Base-by-base conservation (phyloP, 2,888 invertebrate genomes). In the Scaptomyza reducta region DNA sequence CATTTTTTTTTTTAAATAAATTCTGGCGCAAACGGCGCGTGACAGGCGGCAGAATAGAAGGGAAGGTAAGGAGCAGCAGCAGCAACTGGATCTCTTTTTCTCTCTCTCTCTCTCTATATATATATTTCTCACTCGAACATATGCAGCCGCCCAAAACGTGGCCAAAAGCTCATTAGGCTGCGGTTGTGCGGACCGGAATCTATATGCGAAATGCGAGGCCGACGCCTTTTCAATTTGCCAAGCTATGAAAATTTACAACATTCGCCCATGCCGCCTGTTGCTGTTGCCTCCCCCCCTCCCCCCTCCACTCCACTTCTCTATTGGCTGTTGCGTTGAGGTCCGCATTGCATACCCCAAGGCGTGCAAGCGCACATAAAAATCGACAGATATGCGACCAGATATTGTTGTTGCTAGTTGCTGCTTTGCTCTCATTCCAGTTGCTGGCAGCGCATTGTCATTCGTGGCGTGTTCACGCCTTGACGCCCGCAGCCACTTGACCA, bases 301-400 rank as follows among this genome's bases (percentile, higher is more conserved):
- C 33, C n/a, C 14, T 9, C 41, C 2, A 22, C 22, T 4, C 22
- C 22, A 3, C 22, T 22, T 22, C 11, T 18, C 14, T 3, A 14
- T 47, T 25, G 31, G 27, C 1, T 27, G 40, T 3, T 13, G 27
- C 38, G 5, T 11, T 3, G 33, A 11, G 27, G 27, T n/a, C 63
- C 38, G 77, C 83, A 82, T 88, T 89, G 90, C 89, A 84, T 90
- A 90, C 70, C 90, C 90, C 66, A 62, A 80, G 90, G 90, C 76
- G 77, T 85, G 77, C 76, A 79, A 83, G 89, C 88, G 88, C 89
- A 89, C 89, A 89, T 90, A 89, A 90, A 89, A 89, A 87, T 89
- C 89, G 87, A 89, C 89, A 89, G 83, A 79, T 74, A 83, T 79
- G 79, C 73, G 57, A 56, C 70, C 68, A 75, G 75, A 64, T 69